Evolutionary conservation across 2,113 vertebrate genomes (phyloP), one percentile per base, ranked within the genome.

Genomic region (Mastomys coucha): DNA sequence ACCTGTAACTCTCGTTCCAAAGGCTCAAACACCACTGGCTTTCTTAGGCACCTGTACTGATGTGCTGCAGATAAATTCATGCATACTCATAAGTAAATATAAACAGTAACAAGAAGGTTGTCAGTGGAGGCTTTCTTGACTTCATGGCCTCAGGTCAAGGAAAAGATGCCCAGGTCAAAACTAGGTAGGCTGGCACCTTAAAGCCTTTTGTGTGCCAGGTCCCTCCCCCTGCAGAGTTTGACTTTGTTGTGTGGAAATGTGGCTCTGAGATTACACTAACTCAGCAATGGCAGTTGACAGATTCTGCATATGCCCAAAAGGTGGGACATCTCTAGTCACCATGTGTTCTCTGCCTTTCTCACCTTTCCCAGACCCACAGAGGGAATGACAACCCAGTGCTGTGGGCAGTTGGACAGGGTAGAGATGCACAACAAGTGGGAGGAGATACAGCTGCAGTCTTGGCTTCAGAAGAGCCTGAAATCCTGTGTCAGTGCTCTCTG

Each of bases 401-500:
- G 53, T 49, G 60, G 39, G n/a, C 36, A 14, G 14, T 65, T 67
- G 4, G 45, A 13, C 42, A 58, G 4, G 42, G 81, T 33, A n/a
- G 36, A 2, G 56, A 28, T 63, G 73, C 36, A 1, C 45, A 5
- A 2, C 84, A 33, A 58, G 53, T 42, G 63, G 20, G 45, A 51
- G 45, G 26, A 12, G 45, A 88, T 58, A 45, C 3, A 53, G 63
- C n/a, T 17, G 65, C 5, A 22, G 28, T 19, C 1, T 14, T 8
- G 60, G 36, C 60, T 51, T 82, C 12, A 3, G 39, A 72, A 76
- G 60, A 77, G 70, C 24, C 10, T 0, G 17, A 28, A 36, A 28
- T 24, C 14, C 73, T 42, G 9, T 72, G 39, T 5, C 33, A 5
- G 22, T 2, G 0, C 31, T 24, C 11, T 51, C 63, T 17, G 0